These are phyloP conservation scores for Hippocampus barbouri DNA, from an alignment of 2,113 vertebrate species.

Conservation along the genomic window DNA sequence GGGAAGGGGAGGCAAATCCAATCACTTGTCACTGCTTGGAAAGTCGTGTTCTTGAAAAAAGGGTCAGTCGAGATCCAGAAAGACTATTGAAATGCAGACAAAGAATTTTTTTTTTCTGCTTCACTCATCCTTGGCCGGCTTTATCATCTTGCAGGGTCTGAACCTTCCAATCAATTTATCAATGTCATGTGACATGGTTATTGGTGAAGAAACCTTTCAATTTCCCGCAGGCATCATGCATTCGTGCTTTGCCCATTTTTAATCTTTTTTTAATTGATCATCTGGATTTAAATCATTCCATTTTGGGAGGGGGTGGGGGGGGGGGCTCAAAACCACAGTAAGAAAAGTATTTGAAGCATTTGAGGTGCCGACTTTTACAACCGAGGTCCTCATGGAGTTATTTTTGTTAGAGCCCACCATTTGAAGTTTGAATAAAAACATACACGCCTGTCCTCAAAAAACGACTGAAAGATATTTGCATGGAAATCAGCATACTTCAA, in stretches of 20 bases:
- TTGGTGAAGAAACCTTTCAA: no score
- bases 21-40: conserved; percentile 28
- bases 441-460: neutral
- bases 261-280: no score
- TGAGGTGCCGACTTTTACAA: neutral
- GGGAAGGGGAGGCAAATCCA: conserved; percentile 35
- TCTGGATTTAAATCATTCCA: no score
- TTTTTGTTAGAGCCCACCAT: neutral
- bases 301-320: no score
- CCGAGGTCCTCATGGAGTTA: neutral
- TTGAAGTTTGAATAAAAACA: neutral
- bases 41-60: conserved; percentile 6
- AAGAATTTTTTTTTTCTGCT: neutral
- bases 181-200: no score
- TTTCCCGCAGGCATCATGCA: no score
- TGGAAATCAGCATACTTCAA: no score
- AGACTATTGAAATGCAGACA: neutral
- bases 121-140: neutral
- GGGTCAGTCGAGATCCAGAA: neutral
- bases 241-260: no score
- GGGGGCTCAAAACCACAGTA: no score
- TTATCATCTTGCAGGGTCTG: neutral
- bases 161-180: no score
- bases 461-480: neutral
- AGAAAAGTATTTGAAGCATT: no score